These are phyloP conservation scores for Sminthurinus signatus DNA, from an alignment of 1,140 invertebrate genomes.

Conservation along the genomic window DNA sequence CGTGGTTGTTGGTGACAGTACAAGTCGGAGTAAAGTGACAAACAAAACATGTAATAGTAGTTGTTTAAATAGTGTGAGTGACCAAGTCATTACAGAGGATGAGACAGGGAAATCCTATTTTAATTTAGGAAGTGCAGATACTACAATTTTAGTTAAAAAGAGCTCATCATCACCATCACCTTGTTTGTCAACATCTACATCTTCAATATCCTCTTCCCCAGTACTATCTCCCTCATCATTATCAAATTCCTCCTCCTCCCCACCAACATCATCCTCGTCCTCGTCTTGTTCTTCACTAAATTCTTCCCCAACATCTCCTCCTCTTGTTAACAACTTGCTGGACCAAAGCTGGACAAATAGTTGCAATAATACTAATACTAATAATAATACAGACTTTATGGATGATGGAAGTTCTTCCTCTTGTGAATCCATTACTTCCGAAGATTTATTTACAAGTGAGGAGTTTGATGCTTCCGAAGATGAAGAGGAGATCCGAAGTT, in stretches of 20 bases:
- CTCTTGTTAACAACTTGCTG: constrained; percentile 51
- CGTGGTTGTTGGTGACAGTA: not conserved
- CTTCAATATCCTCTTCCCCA: not conserved
- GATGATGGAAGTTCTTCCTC: constrained; percentile 33
- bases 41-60: not conserved
- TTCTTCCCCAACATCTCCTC: constrained; percentile 30
- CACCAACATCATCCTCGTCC: not conserved
- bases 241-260: constrained; percentile 4
- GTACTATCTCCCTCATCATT: not conserved
- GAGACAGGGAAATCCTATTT: constrained; percentile 86
- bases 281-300: not conserved
- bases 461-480: constrained; percentile 53
- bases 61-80: not conserved
- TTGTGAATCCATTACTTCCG: constrained; percentile 42
- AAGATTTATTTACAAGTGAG: constrained; percentile 42
- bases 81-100: constrained; percentile 48
- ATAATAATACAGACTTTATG: constrained; percentile 17
- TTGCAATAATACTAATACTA: constrained; percentile 57
- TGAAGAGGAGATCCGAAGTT: constrained; percentile 52
- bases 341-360: constrained; percentile 23
- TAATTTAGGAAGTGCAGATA: constrained; percentile 65
- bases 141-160: constrained; percentile 43
- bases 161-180: not conserved
- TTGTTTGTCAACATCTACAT: not conserved
- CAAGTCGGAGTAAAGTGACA: not conserved